Conservation (phyloP, 2,888 invertebrate species). For the Limnephilus rhombicus region DNA sequence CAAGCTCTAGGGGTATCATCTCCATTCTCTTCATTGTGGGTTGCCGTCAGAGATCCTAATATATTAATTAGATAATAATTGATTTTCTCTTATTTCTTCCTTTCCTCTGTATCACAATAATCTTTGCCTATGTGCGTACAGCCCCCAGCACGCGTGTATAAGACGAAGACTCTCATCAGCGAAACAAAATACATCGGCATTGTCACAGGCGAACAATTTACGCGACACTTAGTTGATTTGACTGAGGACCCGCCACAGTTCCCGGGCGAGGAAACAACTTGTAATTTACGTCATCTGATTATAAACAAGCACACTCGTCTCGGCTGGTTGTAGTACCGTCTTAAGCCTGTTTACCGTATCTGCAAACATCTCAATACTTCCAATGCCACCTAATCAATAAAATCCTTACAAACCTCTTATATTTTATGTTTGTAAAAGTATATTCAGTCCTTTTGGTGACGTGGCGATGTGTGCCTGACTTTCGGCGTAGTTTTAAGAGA, state of each 20-base stretch:
- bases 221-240: constrained; percentile 62
- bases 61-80: neutral
- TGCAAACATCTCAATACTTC: neutral
- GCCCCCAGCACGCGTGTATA: constrained; percentile 37
- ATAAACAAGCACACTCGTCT: constrained; percentile 56
- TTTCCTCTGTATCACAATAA: neutral
- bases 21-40: too few relatives aligned
- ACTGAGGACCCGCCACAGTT: constrained; percentile 52
- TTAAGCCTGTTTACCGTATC: constrained; percentile 54
- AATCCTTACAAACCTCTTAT: neutral
- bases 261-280: constrained; percentile 55
- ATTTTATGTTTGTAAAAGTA: neutral
- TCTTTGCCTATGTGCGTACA: constrained; percentile 20
- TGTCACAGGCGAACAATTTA: constrained; percentile 57
- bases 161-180: constrained; percentile 49
- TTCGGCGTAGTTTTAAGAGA: neutral
- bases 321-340: constrained; percentile 29
- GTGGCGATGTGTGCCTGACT: neutral
- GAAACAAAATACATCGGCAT: constrained; percentile 60
- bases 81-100: constrained; percentile 22
- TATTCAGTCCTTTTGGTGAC: neutral
- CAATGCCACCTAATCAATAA: neutral
- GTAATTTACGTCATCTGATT: constrained; percentile 65
- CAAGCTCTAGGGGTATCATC: too few relatives aligned
- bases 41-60: too few relatives aligned